These are phyloP conservation scores for Bombus sibiricus DNA, from an alignment of 1,140 invertebrate species.

Conservation along the genomic window DNA sequence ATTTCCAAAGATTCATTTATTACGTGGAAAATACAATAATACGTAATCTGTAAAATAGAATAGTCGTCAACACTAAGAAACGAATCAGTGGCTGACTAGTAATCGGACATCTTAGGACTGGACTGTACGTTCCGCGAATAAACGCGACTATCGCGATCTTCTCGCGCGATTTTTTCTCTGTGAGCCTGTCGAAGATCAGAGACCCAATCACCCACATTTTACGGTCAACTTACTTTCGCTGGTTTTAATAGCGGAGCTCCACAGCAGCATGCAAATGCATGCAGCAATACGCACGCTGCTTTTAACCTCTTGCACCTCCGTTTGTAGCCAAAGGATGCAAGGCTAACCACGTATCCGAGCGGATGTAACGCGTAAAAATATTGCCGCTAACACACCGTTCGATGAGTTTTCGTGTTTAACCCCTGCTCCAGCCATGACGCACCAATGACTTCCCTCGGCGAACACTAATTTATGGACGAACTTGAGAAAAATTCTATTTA, in stretches of 20 bases:
- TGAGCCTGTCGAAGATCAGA: neutral
- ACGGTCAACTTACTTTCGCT: constrained; percentile 25
- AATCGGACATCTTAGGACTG: too few species aligned
- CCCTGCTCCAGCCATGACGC: neutral
- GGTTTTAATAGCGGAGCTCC: constrained; percentile 1
- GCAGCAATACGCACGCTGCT: neutral
- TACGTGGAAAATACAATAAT: too few species aligned
- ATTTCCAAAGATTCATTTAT: too few species aligned
- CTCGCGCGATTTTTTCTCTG: neutral
- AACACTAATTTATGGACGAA: neutral
- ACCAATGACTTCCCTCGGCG: neutral
- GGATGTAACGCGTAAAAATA: neutral
- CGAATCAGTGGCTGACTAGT: too few species aligned
- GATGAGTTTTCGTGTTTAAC: neutral
- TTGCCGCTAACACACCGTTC: neutral
- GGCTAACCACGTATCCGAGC: neutral
- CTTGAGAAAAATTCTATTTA: neutral
- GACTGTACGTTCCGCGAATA: too few species aligned
- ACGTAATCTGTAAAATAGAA: too few species aligned
- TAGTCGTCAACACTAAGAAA: too few species aligned
- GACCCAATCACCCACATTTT: constrained; percentile 42
- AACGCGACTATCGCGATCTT: too few species aligned
- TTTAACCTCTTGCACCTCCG: constrained; percentile 22
- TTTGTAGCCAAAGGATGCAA: constrained; percentile 2
- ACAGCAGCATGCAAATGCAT: neutral